Evolutionary conservation across 2,797 vertebrate species (phyloP), one percentile per base, ranked within the genome.

Genomic region (Xenops minutus): DNA sequence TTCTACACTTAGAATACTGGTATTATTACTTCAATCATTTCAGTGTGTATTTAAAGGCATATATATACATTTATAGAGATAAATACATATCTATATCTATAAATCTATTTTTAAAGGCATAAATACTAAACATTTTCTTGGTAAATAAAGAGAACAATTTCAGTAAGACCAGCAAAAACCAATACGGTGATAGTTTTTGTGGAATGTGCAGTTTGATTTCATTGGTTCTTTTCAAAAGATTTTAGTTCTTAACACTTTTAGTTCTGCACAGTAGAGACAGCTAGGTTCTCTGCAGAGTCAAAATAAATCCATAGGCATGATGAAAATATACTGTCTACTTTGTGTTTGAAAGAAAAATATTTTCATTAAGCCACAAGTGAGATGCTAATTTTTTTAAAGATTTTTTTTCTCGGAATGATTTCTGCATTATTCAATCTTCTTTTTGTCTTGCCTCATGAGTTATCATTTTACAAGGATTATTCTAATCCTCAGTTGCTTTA

Each of bases 21-120:
- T 37, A 22, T 12, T 66, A 30, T 22, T 64, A 15, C 8, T 63
- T 20, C 12, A 59, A 51, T 3, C 63, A 41, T 90, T 90, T 67
- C 61, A 73, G 51, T 30, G 7, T 4, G 1, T 51, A 16, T 58
- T 54, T 77, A 26, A 73, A 67, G 4, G 48, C 2, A 34, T 17
- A 34, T 43, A 21, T 73, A 20, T 12, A 8, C 15, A 22, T 23
- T 41, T 22, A 16, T 15, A 43, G 14, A 32, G 14, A 32, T 32
- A 63, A 5, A 43, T 14, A 3, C 23, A 4, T 10, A 21, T 22
- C 0, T 37, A 10, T 19, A 4, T 4, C 2, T 51, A 30, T 52
- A 54, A 54, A 46, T 54, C 22, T 59, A 20, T 52, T 71, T 58
- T 88, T 73, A 37, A 82, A 79, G 12, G 14, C 9, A 58, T 12